phyloP scores from a whole-genome alignment of 2,888 invertebrate species.

The Macrostomum cliftonense region DNA sequence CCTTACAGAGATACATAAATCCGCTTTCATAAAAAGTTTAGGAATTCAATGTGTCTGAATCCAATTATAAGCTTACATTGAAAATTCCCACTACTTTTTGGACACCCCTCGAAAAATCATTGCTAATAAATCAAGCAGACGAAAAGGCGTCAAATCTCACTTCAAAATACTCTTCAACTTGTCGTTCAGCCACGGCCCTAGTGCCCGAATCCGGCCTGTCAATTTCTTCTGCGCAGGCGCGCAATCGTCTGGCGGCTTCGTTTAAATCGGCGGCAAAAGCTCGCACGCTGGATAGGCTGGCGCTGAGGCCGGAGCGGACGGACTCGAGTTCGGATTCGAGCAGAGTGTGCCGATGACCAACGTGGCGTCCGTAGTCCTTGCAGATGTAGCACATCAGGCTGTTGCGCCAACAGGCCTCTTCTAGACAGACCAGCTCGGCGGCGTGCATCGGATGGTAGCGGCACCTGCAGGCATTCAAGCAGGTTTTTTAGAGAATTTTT shows the following conservation, averaged over 20 bases:
- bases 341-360: conserved; percentile 42
- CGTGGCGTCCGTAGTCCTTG: conserved; percentile 45
- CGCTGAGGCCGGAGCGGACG: conserved; percentile 40
- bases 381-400: conserved; percentile 46
- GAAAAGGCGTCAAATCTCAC: neutral
- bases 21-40: too few species aligned
- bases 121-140: too few species aligned
- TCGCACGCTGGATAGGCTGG: conserved; percentile 42
- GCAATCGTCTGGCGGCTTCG: conserved; percentile 41
- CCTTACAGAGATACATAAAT: too few species aligned
- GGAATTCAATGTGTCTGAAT: too few species aligned
- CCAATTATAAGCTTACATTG: too few species aligned
- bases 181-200: conserved; percentile 18
- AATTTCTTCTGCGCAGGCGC: conserved; percentile 36
- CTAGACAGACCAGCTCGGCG: conserved; percentile 44
- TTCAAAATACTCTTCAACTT: conserved; percentile 16
- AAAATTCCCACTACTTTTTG: too few species aligned
- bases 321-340: conserved; percentile 45
- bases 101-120: too few species aligned
- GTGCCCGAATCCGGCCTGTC: conserved; percentile 15
- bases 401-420: conserved; percentile 41
- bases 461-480: too few species aligned
- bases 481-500: too few species aligned
- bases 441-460: conserved; percentile 42
- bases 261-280: conserved; percentile 43